Evolutionary conservation across 2,888 invertebrate genomes (phyloP), one percentile per base, ranked within the genome.

Genomic region (Actias luna): DNA sequence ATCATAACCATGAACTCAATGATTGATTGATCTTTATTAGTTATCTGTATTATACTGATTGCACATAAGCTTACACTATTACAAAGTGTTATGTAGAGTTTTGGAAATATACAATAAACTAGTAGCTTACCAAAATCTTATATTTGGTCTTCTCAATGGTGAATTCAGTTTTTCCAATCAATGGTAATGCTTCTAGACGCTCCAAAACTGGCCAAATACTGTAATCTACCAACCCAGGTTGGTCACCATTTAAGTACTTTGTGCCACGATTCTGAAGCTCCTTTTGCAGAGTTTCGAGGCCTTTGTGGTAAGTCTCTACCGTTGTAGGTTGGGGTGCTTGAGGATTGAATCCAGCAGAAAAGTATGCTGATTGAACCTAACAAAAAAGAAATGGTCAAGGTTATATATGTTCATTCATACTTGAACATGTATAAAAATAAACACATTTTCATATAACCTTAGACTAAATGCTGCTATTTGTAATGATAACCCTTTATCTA

Each of bases 151-250:
- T 93, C 61, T 95, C 95, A 81, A 96, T 90, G 63, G 93, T 87
- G 82, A 94, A 96, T 60, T 94, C 93, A 57, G 94, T 92, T 60
- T 94, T 94, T 8, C 94, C 94, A 57, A 95, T 78, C 27, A 95
- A 80, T 0, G 96, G 87, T 52, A 96, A 73, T 5, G 92, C 83
- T 67, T 88, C 86, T 63, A 93, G 89, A 14, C 93, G 79, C 82
- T 97, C 97, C 75, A 96, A 94, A 95, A 97, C 97, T 1, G 97
- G 97, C 97, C 97, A 97, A 69, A 97, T 94, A 93, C 97, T 96
- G 71, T 95, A 96, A 81, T 97, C 97, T 61, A 97, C 87, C 93
- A 96, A 94, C 58, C 97, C 97, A 0, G 97, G 96, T 63, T 94
- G 93, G 61, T 89, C 87, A 18, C 96, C 96, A 65, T 95, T 93